Evolutionary conservation across 2,797 vertebrate genomes (phyloP).

Genomic region (Paguma larvata): DNA sequence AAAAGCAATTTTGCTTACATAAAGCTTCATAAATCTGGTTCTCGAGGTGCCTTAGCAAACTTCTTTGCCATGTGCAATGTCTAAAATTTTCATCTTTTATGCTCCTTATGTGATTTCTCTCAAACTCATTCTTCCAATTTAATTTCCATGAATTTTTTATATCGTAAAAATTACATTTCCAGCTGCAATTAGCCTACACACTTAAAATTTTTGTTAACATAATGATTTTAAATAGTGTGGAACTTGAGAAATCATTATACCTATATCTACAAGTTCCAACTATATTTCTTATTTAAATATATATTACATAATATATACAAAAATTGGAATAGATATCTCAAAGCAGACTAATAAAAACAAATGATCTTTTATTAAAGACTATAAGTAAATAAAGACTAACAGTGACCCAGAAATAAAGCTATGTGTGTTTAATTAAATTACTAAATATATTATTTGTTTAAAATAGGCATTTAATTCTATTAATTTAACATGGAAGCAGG

Average conservation of each 20-base stretch:
- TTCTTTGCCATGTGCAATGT: neutral
- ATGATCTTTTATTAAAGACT: neutral
- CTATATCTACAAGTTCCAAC: neutral
- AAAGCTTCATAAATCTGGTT: neutral
- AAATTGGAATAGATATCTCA: neutral
- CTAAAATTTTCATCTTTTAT: constrained; percentile 29
- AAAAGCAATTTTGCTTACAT: neutral
- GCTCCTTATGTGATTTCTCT: neutral
- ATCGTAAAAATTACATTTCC: neutral
- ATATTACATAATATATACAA: neutral
- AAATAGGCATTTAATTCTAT: neutral
- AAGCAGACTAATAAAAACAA: neutral
- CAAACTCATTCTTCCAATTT: neutral
- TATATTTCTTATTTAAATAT: neutral
- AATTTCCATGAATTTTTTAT: neutral
- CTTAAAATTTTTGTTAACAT: neutral
- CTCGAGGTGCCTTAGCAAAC: neutral
- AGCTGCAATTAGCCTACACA: neutral
- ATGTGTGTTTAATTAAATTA: neutral
- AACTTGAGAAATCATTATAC: neutral
- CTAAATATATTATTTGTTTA: neutral
- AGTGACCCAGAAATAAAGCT: neutral
- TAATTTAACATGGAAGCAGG: neutral
- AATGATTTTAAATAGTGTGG: neutral
- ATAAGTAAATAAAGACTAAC: neutral